Evolutionary conservation across 2,113 vertebrate genomes (phyloP).

Genomic region (Chitala chitala): DNA sequence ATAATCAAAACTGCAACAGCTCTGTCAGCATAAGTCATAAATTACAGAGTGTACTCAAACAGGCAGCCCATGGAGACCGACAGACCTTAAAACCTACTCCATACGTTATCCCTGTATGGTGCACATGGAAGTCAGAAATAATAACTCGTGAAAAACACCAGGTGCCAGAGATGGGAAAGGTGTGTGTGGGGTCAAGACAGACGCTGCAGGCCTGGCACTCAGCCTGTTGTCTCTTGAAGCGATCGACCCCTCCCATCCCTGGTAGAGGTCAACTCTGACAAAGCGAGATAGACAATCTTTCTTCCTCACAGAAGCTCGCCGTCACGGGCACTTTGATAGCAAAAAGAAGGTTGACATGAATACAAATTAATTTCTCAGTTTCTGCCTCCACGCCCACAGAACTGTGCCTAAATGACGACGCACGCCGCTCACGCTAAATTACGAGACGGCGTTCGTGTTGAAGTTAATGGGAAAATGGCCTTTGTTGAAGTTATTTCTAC

Average conservation of each 20-base stretch:
- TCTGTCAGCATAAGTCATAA: background rate
- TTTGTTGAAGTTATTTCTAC: background rate
- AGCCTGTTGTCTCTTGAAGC: background rate
- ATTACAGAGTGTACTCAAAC: background rate
- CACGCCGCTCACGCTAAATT: too few relatives aligned
- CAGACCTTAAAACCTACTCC: background rate
- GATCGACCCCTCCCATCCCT: background rate
- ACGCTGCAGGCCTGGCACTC: background rate
- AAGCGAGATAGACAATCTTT: background rate
- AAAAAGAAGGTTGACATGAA: too few relatives aligned
- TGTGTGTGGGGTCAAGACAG: background rate
- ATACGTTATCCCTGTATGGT: constrained; percentile 16
- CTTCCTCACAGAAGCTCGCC: too few relatives aligned
- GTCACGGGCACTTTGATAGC: background rate
- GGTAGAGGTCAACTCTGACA: constrained; percentile 12
- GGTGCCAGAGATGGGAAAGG: constrained; percentile 30
- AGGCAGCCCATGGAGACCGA: background rate
- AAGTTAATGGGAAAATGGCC: too few relatives aligned
- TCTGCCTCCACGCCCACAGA: too few relatives aligned
- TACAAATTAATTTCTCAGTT: too few relatives aligned
- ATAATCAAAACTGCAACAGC: background rate
- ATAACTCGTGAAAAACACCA: constrained; percentile 30
- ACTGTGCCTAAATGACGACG: too few relatives aligned
- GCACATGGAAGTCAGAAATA: constrained; percentile 11
- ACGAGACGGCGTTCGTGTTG: too few relatives aligned